These are phyloP conservation scores for Glandiceps talaboti DNA, from an alignment of 53 echinoderm and acorn worm genomes.

Conservation along the genomic window DNA sequence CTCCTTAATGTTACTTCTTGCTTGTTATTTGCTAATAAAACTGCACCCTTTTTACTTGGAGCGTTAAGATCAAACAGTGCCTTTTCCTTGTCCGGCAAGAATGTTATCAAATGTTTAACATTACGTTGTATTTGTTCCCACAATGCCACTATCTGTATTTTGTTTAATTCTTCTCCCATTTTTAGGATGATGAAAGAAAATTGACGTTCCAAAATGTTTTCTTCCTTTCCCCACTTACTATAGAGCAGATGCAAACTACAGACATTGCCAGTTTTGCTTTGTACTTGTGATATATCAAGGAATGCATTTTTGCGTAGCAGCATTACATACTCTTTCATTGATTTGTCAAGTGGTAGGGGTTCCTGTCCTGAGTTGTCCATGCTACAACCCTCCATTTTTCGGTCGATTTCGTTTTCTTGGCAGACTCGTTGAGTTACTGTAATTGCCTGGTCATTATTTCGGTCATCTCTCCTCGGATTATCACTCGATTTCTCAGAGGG, in stretches of 20 bases:
- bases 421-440: not conserved
- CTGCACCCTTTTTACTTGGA: not conserved
- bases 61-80: not conserved
- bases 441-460: not conserved
- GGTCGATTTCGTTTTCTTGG: too few species aligned
- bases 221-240: not conserved
- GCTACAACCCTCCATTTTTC: too few species aligned
- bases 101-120: not conserved
- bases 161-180: not conserved
- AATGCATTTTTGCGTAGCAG: not conserved
- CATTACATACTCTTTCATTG: not conserved
- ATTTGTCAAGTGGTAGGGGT: too few species aligned
- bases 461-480: not conserved
- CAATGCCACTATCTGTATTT: not conserved
- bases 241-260: not conserved
- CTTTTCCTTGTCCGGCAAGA: not conserved
- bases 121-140: not conserved
- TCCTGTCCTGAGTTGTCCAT: too few species aligned
- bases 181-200: not conserved
- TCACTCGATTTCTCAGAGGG: not conserved
- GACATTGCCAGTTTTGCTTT: too few species aligned
- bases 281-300: not conserved
- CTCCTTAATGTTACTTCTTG: not conserved
- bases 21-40: not conserved
- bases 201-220: not conserved